Base-by-base conservation (phyloP, 2,113 vertebrate genomes). In the Eulemur macaco region DNA sequence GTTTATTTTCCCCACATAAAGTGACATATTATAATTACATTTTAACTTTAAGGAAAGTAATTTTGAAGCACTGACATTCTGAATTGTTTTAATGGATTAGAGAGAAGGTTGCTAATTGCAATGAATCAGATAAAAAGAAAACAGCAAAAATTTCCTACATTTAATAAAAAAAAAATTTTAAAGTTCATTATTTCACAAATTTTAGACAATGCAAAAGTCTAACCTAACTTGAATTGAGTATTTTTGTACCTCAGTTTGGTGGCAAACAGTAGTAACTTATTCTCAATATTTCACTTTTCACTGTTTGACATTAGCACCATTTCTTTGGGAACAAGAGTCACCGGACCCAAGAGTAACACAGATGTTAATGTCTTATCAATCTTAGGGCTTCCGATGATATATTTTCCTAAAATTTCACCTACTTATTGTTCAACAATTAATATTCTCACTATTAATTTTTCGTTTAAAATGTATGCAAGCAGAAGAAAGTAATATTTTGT, bases 251-350 rank as follows among this genome's bases (percentile, higher is more conserved):
- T 94, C 50, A 17, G 71, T 86, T 83, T 60, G 50, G n/a, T 52
- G 37, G 17, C 29, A 50, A 77, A 29, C 23, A 54, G 18, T 56
- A 47, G 90, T 42, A 42, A 69, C 25, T 54, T 83, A 73, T 83
- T 85, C 66, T 91, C 86, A 78, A 27, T 64, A 34, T 39, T 84
- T 68, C 11, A n/a, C 14, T 60, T 71, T 73, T 18, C 0, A 1
- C 81, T 87, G 8, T 78, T 37, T 80, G 90, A 23, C 42, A 89
- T 71, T 23, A 86, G 73, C 18, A 88, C 27, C 20, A 58, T 94
- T 98, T 95, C 96, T 87, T 94, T 37, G 21, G 91, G 17, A 96
- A 97, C 52, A 0, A 47, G 90, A 97, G 56, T 9, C 25, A 29
- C 23, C 7, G 8, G 56, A 45, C n/a, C 42, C 4, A 23, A 47